Evolutionary conservation across 2,113 vertebrate species (phyloP).

Genomic region (Colaptes auratus): DNA sequence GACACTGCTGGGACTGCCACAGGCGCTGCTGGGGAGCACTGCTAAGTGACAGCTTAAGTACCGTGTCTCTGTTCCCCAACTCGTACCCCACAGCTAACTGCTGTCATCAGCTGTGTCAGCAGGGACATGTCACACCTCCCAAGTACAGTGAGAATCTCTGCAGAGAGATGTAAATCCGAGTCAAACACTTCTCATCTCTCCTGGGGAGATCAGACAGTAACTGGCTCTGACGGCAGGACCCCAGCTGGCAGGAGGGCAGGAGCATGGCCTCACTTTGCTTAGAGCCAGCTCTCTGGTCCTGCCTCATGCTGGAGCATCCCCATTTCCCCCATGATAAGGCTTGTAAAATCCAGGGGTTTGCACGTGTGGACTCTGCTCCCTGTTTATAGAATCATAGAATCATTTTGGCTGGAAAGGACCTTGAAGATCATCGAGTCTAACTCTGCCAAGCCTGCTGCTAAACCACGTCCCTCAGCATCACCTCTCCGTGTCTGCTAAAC

Average conservation of each 20-base stretch:
- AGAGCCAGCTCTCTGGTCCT: accelerated
- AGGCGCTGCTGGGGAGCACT: neutral
- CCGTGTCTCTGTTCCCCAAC: neutral
- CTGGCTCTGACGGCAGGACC: neutral
- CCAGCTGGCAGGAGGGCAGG: neutral
- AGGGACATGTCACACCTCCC: neutral
- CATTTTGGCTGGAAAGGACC: too few relatives aligned
- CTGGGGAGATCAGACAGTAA: neutral
- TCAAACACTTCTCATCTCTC: neutral
- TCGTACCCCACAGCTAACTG: accelerated
- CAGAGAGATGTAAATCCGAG: neutral
- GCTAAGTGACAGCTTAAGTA: accelerated
- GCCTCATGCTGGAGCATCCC: neutral
- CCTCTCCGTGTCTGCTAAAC: too few relatives aligned
- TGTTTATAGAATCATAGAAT: too few relatives aligned
- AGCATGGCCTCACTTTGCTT: neutral
- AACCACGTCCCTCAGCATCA: too few relatives aligned
- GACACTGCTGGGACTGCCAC: neutral
- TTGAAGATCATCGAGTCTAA: too few relatives aligned
- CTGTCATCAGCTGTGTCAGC: neutral
- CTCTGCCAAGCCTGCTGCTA: too few relatives aligned
- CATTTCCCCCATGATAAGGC: accelerated
- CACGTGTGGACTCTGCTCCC: accelerated
- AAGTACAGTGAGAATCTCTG: neutral
- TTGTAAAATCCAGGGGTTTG: neutral